Base-by-base conservation (phyloP, 2,888 invertebrate species). In the Villa cingulata region DNA sequence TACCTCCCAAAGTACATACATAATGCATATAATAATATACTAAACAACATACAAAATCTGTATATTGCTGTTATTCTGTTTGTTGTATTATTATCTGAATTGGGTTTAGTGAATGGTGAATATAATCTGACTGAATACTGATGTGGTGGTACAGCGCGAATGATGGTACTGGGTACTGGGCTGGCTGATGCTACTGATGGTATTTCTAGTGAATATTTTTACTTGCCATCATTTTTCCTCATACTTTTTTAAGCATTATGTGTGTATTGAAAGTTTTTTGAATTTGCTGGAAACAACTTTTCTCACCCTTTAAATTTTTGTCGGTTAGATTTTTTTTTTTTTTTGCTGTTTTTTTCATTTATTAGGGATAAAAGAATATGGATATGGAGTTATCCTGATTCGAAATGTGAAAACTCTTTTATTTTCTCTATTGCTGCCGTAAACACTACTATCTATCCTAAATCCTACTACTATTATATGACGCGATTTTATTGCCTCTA, bases 401-500 rank as follows among this genome's bases (percentile, higher is more conserved):
- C 7, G 23, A 7, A 23, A 32, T 12, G 12, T 32, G 29, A 32
- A 32, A 32, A 12, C 12, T 32, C n/a, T n/a, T n/a, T n/a, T n/a
- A n/a, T n/a, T 5, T 32, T 32, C 29, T 32, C 23, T 23, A n/a
- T n/a, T n/a, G 23, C 18, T 32, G 40, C 36, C 45, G 45, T 41
- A 41, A 36, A 45, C 29, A n/a, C 39, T 3, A 34, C 36, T 46
- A n/a, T n/a, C n/a, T n/a, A n/a, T n/a, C n/a, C n/a, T n/a, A n/a
- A n/a, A n/a, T n/a, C n/a, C n/a, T n/a, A n/a, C n/a, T n/a, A n/a
- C n/a, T n/a, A n/a, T n/a, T n/a, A 19, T 46, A 39, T 46, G 45
- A 46, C 45, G 45, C 45, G 40, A 46, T 46, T 46, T 46, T 41
- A 32, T 19, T 39, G 36, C 45, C 38, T 44, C 43, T 9, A 23